phyloP scores from a whole-genome alignment of 2,888 invertebrate genomes.

The Netelia virgata region DNA sequence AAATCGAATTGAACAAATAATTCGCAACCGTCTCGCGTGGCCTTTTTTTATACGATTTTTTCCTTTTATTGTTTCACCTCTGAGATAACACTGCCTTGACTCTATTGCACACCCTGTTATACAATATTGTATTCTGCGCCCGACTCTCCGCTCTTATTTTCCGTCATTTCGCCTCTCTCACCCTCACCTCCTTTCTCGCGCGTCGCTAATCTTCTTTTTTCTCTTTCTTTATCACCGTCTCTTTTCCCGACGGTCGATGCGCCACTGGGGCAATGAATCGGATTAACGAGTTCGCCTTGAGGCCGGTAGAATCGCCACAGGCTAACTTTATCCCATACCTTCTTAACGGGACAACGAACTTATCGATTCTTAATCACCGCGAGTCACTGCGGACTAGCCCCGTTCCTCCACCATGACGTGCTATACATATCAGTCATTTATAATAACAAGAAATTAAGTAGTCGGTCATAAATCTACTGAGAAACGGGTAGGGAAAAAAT shows the following conservation, averaged over 20 bases:
- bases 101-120: background rate
- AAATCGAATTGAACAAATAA: background rate
- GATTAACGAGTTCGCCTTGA: conserved; percentile 67
- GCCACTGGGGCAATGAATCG: conserved; percentile 66
- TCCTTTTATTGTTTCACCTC: background rate
- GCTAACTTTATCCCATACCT: conserved; percentile 58
- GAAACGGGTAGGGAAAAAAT: background rate
- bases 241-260: conserved; percentile 29
- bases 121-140: background rate
- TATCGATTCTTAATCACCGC: conserved; percentile 65
- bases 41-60: background rate
- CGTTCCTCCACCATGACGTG: conserved; percentile 18
- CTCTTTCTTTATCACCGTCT: conserved; percentile 48
- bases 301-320: conserved; percentile 45
- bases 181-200: conserved; percentile 28
- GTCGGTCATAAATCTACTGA: background rate
- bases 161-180: background rate
- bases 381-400: conserved; percentile 6
- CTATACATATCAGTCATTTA: background rate
- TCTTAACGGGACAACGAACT: conserved; percentile 65
- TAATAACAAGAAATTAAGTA: background rate
- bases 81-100: background rate
- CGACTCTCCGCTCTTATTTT: conserved; percentile 15
- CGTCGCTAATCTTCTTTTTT: conserved; percentile 50
- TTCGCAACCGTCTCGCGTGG: background rate